A percentile compares a stretch with the other conserved stretches of the same genome.
Evolutionary conservation across 2,888 invertebrate genomes (phyloP).

Genomic region (Eristalis arbustorum): DNA sequence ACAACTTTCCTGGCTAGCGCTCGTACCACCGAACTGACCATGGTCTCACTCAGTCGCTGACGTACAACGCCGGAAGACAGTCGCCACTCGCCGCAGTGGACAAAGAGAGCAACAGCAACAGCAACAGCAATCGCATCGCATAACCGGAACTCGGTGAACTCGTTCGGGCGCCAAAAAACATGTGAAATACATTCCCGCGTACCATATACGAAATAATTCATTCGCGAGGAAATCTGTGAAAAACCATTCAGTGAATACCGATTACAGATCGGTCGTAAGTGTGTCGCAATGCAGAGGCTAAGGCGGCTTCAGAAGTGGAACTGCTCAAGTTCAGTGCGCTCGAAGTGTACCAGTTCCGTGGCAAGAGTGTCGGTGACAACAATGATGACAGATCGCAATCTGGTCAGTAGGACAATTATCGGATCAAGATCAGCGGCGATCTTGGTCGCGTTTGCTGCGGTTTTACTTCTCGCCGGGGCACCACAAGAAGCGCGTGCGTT

Average conservation of each 20-base stretch:
- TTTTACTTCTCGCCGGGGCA: conserved; percentile 53
- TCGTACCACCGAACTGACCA: conserved; percentile 40
- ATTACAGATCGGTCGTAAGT: conserved; percentile 7
- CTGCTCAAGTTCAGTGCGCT: conserved; percentile 61
- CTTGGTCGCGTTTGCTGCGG: conserved; percentile 34
- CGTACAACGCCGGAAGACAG: conserved; percentile 38
- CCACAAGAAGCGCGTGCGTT: conserved; percentile 36
- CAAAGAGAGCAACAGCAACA: neutral
- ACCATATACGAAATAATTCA: neutral
- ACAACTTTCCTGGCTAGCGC: neutral
- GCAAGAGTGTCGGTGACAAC: conserved; percentile 51
- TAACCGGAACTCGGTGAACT: neutral
- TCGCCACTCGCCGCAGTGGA: conserved; percentile 6
- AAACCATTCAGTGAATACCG: conserved; percentile 36
- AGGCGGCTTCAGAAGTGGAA: conserved; percentile 57
- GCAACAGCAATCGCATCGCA: neutral
- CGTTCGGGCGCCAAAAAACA: conserved; percentile 31
- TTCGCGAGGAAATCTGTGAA: neutral
- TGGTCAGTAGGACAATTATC: conserved; percentile 57
- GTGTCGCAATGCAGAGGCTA: conserved; percentile 58
- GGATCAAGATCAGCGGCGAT: conserved; percentile 62
- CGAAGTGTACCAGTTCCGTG: conserved; percentile 51
- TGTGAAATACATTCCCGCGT: conserved; percentile 11
- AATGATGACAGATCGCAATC: conserved; percentile 45
- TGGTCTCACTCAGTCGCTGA: conserved; percentile 52